These are phyloP conservation scores for Zaprionus kolodkinae DNA, from an alignment of 1,140 invertebrate species.

Conservation along the genomic window DNA sequence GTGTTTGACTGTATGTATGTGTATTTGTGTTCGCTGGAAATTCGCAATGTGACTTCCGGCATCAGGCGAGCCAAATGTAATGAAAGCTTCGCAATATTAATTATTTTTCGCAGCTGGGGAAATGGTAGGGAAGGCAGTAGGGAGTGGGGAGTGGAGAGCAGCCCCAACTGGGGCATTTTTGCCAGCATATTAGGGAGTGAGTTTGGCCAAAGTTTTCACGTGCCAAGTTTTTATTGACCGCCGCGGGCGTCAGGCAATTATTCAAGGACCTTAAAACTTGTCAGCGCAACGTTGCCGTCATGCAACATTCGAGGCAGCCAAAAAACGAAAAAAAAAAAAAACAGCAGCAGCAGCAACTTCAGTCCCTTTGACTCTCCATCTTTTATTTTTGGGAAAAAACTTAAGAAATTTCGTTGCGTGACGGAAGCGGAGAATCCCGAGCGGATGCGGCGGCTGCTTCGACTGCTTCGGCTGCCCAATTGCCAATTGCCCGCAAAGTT, in stretches of 20 bases:
- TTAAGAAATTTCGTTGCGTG: constrained; percentile 53
- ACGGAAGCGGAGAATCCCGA: neutral
- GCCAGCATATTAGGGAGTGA: neutral
- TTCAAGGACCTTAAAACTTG: constrained; percentile 39
- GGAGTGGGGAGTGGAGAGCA: neutral
- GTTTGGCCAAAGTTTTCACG: constrained; percentile 18
- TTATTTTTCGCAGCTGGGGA: constrained; percentile 32
- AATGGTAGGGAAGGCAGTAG: neutral
- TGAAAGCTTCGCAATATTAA: constrained; percentile 38
- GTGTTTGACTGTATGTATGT: neutral
- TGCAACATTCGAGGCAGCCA: constrained; percentile 12
- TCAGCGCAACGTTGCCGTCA: constrained; percentile 19
- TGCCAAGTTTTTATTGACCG: constrained; percentile 44
- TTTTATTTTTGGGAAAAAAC: constrained; percentile 26
- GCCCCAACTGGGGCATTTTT: neutral
- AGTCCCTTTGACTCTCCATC: neutral
- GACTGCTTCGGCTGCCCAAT: neutral
- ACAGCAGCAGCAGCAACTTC: too few relatives aligned
- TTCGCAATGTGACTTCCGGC: constrained; percentile 37
- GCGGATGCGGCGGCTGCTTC: constrained; percentile 10
- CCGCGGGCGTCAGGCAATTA: constrained; percentile 36
- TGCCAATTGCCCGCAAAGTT: constrained; percentile 16
- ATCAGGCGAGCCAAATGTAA: constrained; percentile 19
- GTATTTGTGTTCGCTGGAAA: constrained; percentile 16
- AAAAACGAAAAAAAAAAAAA: too few relatives aligned